These are phyloP conservation scores for Dascillus cervinus DNA, from an alignment of 2,888 invertebrate species.

Conservation along the genomic window DNA sequence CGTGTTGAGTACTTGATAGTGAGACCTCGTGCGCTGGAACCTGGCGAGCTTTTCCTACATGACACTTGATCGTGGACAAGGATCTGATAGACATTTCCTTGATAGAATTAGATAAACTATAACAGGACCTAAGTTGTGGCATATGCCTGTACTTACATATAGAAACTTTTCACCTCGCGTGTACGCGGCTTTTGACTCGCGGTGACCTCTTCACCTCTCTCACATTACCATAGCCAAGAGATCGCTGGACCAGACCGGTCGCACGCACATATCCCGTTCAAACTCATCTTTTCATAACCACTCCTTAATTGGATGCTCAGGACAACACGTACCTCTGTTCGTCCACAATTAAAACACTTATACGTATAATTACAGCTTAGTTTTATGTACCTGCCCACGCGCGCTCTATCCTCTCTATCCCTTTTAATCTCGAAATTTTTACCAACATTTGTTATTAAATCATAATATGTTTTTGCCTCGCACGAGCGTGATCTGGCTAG, in stretches of 20 bases:
- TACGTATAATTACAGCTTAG: conserved; percentile 41
- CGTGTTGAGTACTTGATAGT: no score
- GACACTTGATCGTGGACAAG: no score
- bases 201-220: conserved; percentile 42
- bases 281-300: conserved; percentile 18
- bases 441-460: conserved; percentile 17
- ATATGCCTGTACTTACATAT: conserved; percentile 29
- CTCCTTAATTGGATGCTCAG: conserved; percentile 27
- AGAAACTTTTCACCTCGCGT: conserved; percentile 37
- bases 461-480: conserved; percentile 15
- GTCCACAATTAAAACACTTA: conserved; percentile 43
- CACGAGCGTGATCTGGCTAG: conserved; percentile 4
- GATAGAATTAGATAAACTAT: conserved; percentile 31
- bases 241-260: conserved; percentile 33
- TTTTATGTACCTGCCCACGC: conserved; percentile 41
- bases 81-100: conserved; percentile 28
- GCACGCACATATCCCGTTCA: conserved; percentile 20
- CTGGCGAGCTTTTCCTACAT: no score
- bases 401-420: conserved; percentile 16
- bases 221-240: conserved; percentile 40
- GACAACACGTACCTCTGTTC: conserved; percentile 32
- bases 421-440: conserved; percentile 16
- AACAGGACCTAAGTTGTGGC: conserved; percentile 33
- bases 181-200: conserved; percentile 40
- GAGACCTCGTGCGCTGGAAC: no score